Evolutionary conservation across 1,140 invertebrate genomes (phyloP), one percentile per base, ranked within the genome.

Genomic region (Cotesia typhae): DNA sequence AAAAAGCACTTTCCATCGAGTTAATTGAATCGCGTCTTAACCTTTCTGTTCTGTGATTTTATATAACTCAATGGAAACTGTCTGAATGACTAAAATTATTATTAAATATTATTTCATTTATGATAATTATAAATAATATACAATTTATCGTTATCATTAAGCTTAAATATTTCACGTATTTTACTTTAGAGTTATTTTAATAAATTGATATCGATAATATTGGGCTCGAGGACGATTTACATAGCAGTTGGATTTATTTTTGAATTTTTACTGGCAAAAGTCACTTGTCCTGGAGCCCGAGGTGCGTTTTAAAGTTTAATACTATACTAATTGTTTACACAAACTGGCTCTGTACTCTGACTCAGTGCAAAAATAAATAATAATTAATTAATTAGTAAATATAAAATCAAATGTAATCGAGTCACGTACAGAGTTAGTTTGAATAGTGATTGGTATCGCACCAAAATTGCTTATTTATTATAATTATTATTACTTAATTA

Each of bases 201-300:
- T 36, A 65, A 63, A 73, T 60, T 59, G 69, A 61, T 51, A 75
- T 77, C 28, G 28, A 28, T 80, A 85, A 84, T 84, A 85, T 87
- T 85, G 83, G 86, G 83, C 86, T 87, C 83, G 82, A 86, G 86
- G 86, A 87, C 80, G 85, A 87, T 78, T 82, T 47, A 47, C 41
- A 10, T 72, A 71, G 72, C 55, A 70, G 70, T 74, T 67, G 69
- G 60, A 3, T 68, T 28, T 52, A 28, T 71, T 60, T 53, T n/a
- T 17, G n/a, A 41, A 41, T 57, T 57, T 37, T 55, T n/a, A 57
- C 41, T 14, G 35, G 4, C 38, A 10, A 12, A 7, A 35, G 77
- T 81, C 41, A 83, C 85, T 86, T 85, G 85, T 87, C 85, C 85
- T 86, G 81, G 83, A 85, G 85, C 82, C 85, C 78, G 84, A 86